Evolutionary conservation across 2,113 vertebrate species (phyloP), one percentile per base, ranked within the genome.

Genomic region (Anarrhichthys ocellatus): DNA sequence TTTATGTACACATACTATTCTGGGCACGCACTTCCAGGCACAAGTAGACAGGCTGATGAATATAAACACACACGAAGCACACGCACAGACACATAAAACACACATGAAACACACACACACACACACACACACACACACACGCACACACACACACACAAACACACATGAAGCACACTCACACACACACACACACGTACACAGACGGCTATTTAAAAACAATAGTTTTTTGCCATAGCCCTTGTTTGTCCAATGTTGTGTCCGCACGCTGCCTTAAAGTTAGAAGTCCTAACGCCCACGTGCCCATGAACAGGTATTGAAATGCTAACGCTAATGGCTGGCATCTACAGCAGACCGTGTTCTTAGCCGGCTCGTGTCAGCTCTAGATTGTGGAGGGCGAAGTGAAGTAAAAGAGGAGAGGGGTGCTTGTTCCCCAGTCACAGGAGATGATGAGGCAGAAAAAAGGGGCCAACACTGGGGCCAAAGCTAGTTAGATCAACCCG

Each of bases 1-100:
- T 82, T 87, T 89, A 63, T 67, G 66, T 73, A 82, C 75, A 86
- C 48, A 84, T 73, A 73, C 67, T 52, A 80, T 88, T 91, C 83
- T 73, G 84, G 87, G 81, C 81, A 84, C 63, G 65, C 80, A 78
- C 80, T 84, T 79, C 44, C 67, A 84, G 71, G 24, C 72, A 44
- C 83, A 67, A 78, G 78, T 90, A 90, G 76, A 91, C 75, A 73
- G 78, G 46, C 69, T 52, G 59, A 79, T 73, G 70, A 68, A 81
- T 76, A 76, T 83, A 87, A 85, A 87, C 68, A 86, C 81, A 80
- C 70, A 76, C 27, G 27, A 54, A 48, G 70, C 69, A 80, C 63
- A 54, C 40, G 70, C 69, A 80, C 63, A 54, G 34, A 76, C 48
- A 22, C 50, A 52, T 52, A 7, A 22, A 52, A 15, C 29, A 68